Percentiles rank a stretch among this genome's conserved stretches.
Evolutionary conservation across 1,140 invertebrate genomes (phyloP).

Genomic region (Marisa cornuarietis): DNA sequence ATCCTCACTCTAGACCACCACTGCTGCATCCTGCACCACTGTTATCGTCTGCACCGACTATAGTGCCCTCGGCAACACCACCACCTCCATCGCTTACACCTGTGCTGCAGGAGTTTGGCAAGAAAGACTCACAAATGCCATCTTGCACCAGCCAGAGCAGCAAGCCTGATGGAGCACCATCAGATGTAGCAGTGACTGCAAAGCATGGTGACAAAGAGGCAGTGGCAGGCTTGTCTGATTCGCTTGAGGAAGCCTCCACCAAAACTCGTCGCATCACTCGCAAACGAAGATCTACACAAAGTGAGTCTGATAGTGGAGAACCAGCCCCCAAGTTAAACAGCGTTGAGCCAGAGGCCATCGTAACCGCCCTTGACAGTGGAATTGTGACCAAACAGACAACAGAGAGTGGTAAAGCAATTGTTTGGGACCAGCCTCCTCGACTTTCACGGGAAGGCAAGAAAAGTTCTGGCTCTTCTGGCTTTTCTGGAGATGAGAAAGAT

Average conservation of each 20-base stretch:
- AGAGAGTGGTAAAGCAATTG: not conserved
- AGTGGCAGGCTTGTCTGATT: not conserved
- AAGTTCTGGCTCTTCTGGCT: not conserved
- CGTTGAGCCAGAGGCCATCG: not conserved
- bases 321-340: constrained; percentile 14
- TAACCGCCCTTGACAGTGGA: not conserved
- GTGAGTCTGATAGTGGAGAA: constrained; percentile 24
- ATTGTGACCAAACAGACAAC: not conserved
- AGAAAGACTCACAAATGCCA: not conserved
- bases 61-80: constrained; percentile 10
- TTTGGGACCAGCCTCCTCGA: constrained; percentile 11
- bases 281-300: constrained; percentile 33
- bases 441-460: constrained; percentile 15
- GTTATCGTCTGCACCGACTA: not conserved
- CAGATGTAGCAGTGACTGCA: not conserved
- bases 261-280: constrained; percentile 19
- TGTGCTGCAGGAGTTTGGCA: constrained; percentile 6
- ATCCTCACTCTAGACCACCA: constrained; percentile 13
- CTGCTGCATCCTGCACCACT: constrained; percentile 16
- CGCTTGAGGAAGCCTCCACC: not conserved
- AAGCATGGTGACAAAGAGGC: constrained; percentile 1
- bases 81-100: constrained; percentile 15
- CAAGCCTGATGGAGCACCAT: not conserved
- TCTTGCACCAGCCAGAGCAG: not conserved
- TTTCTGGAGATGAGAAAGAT: not conserved